Evolutionary conservation across 1,140 invertebrate genomes (phyloP).

Genomic region (Limonius californicus): DNA sequence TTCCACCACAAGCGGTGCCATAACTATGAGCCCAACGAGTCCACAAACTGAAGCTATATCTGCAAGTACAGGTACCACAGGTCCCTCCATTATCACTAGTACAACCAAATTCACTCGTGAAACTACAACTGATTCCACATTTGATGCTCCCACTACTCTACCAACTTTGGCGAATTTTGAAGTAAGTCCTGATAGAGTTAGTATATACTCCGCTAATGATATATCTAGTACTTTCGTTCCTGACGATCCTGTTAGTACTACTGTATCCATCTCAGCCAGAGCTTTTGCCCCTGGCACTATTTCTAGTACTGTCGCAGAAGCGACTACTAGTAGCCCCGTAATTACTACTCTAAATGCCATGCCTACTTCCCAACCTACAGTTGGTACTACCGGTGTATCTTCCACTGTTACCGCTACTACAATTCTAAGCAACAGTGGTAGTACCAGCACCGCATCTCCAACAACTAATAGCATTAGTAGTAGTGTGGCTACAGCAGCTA

Average conservation of each 20-base stretch:
- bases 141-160: slow-evolving; percentile 21
- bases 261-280: slow-evolving; percentile 37
- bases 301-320: slow-evolving; percentile 27
- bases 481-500: slow-evolving; percentile 46
- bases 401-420: slow-evolving; percentile 2
- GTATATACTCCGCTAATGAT: slow-evolving; percentile 43
- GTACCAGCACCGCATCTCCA: slow-evolving; percentile 37
- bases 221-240: slow-evolving; percentile 46
- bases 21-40: slow-evolving; percentile 13
- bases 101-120: slow-evolving; percentile 9
- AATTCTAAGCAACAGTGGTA: slow-evolving; percentile 31
- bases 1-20: slow-evolving; percentile 39
- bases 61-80: neutral
- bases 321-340: neutral
- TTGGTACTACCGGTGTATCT: neutral
- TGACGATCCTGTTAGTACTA: slow-evolving; percentile 39
- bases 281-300: slow-evolving; percentile 4
- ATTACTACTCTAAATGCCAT: neutral
- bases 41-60: neutral
- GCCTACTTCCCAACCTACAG: slow-evolving; percentile 2
- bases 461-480: slow-evolving; percentile 41
- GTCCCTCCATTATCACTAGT: slow-evolving; percentile 7
- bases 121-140: slow-evolving; percentile 38
- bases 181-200: slow-evolving; percentile 42
- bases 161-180: slow-evolving; percentile 35